Conservation (phyloP, 2,113 vertebrate species). For the Benthochromis sp. region DNA sequence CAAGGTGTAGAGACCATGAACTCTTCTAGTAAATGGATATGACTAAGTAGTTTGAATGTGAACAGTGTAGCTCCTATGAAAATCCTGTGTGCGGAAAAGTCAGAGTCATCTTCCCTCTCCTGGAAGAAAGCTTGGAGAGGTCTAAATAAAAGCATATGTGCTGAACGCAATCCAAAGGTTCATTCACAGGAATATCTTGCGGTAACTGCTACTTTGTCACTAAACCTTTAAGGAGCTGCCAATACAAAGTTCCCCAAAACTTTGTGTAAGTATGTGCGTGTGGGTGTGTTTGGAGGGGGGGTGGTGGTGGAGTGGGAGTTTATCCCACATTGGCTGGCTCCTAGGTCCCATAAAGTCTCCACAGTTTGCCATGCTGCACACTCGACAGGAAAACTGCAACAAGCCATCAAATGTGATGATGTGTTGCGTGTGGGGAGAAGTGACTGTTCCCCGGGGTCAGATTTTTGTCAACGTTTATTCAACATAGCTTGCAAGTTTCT, state of each 20-base stretch:
- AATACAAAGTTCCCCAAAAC: slow-evolving; percentile 25
- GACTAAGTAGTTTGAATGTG: background rate
- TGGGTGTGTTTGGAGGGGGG: background rate
- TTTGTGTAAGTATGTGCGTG: background rate
- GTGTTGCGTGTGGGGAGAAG: slow-evolving; percentile 41
- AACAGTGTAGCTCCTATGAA: background rate
- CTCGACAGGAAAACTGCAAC: slow-evolving; percentile 38
- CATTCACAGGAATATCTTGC: slow-evolving; percentile 53
- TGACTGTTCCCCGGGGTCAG: slow-evolving; percentile 40
- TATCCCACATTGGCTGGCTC: slow-evolving; percentile 14
- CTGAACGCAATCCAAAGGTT: slow-evolving; percentile 42
- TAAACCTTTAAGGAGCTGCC: slow-evolving; percentile 49
- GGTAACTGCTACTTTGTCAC: slow-evolving; percentile 56
- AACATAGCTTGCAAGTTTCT: slow-evolving; percentile 27
- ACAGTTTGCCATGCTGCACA: slow-evolving; percentile 30
- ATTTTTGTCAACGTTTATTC: slow-evolving; percentile 8
- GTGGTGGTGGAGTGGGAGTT: background rate
- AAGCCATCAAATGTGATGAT: slow-evolving; percentile 50
- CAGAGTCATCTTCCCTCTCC: slow-evolving; percentile 25
- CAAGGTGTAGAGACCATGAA: background rate
- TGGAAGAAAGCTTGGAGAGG: background rate
- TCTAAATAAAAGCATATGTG: slow-evolving; percentile 67
- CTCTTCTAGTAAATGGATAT: background rate
- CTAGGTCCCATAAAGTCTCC: slow-evolving; percentile 26
- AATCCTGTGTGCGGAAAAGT: slow-evolving; percentile 33